Conservation (phyloP, 1,140 invertebrate species). For the Plectus sambesii region DNA sequence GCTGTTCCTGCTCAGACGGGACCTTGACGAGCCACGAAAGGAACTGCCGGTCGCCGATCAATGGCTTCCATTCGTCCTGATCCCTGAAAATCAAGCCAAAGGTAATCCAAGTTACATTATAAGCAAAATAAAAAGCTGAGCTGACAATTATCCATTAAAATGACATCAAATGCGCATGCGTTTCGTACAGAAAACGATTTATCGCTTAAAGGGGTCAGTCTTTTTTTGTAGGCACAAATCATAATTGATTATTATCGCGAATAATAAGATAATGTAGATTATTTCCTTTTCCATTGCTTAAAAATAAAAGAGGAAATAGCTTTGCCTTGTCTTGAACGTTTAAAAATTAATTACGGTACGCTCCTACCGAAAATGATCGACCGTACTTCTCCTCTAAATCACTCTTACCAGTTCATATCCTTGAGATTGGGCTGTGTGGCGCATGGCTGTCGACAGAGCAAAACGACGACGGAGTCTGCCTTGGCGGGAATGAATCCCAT, state of each 20-base stretch:
- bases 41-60: constrained; percentile 88
- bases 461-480: constrained; percentile 94
- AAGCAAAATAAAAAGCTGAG: background rate
- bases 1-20: constrained; percentile 84
- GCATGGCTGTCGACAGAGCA: constrained; percentile 92
- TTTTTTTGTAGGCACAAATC: too few species aligned
- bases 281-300: too few species aligned
- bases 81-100: constrained; percentile 54
- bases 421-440: constrained; percentile 87
- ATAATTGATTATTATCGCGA: too few species aligned
- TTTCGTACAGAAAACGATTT: too few species aligned
- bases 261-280: background rate
- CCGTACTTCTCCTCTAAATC: too few species aligned
- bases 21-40: constrained; percentile 92
- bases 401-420: constrained; percentile 83
- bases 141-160: background rate
- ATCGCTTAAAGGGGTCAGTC: too few species aligned
- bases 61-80: constrained; percentile 94
- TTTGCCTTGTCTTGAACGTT: too few species aligned
- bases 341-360: too few species aligned
- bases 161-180: background rate
- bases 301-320: too few species aligned
- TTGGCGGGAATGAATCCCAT: constrained; percentile 98
- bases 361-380: too few species aligned
- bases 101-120: constrained; percentile 4